Conservation (phyloP, 2,888 invertebrate genomes). For the Ceraclea dissimilis region DNA sequence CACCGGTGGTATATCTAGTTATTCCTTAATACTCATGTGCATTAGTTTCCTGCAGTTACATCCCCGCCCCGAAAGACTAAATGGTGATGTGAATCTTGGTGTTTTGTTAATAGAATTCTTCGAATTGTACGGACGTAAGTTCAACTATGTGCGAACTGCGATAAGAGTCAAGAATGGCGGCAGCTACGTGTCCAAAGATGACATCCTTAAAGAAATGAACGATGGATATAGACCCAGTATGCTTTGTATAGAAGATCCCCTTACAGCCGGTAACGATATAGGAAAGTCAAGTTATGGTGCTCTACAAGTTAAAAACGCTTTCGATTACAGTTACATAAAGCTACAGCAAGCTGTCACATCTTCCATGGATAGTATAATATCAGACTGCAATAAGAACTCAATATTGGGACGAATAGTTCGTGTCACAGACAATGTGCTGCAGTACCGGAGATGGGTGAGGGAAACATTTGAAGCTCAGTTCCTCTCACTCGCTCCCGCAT, state of each 20-base stretch:
- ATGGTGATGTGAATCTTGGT: constrained; percentile 72
- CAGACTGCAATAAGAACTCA: constrained; percentile 43
- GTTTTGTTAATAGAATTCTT: constrained; percentile 94
- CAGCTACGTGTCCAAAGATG: constrained; percentile 88
- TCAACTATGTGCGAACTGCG: constrained; percentile 91
- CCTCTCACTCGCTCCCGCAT: constrained; percentile 8
- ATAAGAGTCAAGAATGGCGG: constrained; percentile 92
- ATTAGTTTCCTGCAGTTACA: constrained; percentile 95
- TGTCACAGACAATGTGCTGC: constrained; percentile 86
- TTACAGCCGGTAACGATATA: constrained; percentile 94
- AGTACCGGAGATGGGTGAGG: constrained; percentile 47
- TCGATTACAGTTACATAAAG: constrained; percentile 90
- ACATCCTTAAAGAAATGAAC: constrained; percentile 84
- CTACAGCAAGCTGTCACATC: constrained; percentile 67
- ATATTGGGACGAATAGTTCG: constrained; percentile 87
- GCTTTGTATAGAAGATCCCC: constrained; percentile 95
- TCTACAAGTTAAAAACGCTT: constrained; percentile 82
- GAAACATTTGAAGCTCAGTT: constrained; percentile 30
- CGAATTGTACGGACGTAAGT: constrained; percentile 93
- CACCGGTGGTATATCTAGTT: constrained; percentile 98
- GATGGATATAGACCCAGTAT: constrained; percentile 91
- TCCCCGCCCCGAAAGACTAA: constrained; percentile 69
- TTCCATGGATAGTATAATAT: constrained; percentile 19
- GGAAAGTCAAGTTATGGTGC: constrained; percentile 95
- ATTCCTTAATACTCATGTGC: constrained; percentile 96